Percentiles rank a stretch among this genome's conserved stretches.
phyloP scores from a whole-genome alignment of 2,888 invertebrate species.

The Cecidostiba fungosa region DNA sequence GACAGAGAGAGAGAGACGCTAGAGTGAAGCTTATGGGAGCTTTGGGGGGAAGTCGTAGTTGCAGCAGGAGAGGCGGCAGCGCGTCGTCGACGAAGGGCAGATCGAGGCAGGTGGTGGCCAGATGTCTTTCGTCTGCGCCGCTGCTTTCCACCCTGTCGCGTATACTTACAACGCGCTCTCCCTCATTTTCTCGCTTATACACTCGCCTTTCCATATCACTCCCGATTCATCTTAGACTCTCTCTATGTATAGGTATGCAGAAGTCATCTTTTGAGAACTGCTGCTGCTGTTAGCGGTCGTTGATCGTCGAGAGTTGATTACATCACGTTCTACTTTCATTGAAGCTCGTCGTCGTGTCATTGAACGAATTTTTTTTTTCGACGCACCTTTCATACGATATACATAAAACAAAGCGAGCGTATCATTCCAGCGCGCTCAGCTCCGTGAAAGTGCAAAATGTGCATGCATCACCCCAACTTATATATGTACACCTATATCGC shows the following conservation, averaged over 20 bases:
- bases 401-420: neutral
- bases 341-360: neutral
- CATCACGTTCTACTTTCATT: conserved; percentile 1
- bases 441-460: neutral
- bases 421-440: neutral
- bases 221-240: conserved; percentile 39
- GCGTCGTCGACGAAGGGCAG: conserved; percentile 68
- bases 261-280: neutral
- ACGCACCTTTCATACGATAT: neutral
- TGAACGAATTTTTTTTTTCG: neutral
- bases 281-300: neutral
- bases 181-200: conserved; percentile 56
- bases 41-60: neutral
- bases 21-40: neutral
- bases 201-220: conserved; percentile 49
- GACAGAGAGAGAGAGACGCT: neutral
- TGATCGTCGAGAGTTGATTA: neutral
- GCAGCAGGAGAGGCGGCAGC: conserved; percentile 48
- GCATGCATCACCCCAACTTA: neutral
- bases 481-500: neutral
- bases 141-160: conserved; percentile 58
- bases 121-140: conserved; percentile 77
- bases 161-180: conserved; percentile 35
- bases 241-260: neutral
- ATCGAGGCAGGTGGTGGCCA: conserved; percentile 80